These are phyloP conservation scores for Corythaeola cristata DNA, from an alignment of 2,113 vertebrate species.

Conservation along the genomic window DNA sequence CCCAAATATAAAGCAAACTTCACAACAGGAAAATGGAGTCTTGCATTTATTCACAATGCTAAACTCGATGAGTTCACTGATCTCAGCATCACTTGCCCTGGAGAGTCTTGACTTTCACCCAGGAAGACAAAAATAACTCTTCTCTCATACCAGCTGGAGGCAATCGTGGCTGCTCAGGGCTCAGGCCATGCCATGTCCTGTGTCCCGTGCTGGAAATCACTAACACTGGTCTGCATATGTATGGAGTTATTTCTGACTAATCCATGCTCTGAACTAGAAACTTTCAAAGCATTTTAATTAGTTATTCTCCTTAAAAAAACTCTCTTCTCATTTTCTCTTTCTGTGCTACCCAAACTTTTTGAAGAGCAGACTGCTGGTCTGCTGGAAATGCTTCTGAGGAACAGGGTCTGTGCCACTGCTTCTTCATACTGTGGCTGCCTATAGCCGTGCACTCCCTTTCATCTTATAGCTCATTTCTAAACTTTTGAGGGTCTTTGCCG, in stretches of 20 bases:
- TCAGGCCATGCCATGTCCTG: not conserved
- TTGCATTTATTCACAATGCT: not conserved
- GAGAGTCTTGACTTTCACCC: not conserved
- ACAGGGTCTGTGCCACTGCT: not conserved
- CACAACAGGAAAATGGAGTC: not conserved
- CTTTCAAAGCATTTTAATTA: not conserved
- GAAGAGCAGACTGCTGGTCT: not conserved
- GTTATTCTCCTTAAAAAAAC: not conserved
- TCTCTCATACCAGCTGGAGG: not conserved
- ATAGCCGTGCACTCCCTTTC: not conserved
- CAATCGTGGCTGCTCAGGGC: not conserved
- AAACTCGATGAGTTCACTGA: not conserved
- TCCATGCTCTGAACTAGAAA: not conserved
- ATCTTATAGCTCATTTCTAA: not conserved
- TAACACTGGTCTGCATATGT: accelerated
- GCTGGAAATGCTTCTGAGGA: not conserved
- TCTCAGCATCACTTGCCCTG: not conserved
- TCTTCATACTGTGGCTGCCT: not conserved
- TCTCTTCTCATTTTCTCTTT: not conserved
- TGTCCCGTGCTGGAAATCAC: not conserved
- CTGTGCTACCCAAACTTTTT: not conserved
- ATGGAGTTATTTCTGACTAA: not conserved
- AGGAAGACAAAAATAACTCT: not conserved
- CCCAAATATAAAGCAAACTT: not conserved
- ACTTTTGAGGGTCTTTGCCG: not conserved